Percentiles rank a stretch among this genome's conserved stretches.
Evolutionary conservation across 2,113 vertebrate species (phyloP).

Genomic region (Amazona vittata): DNA sequence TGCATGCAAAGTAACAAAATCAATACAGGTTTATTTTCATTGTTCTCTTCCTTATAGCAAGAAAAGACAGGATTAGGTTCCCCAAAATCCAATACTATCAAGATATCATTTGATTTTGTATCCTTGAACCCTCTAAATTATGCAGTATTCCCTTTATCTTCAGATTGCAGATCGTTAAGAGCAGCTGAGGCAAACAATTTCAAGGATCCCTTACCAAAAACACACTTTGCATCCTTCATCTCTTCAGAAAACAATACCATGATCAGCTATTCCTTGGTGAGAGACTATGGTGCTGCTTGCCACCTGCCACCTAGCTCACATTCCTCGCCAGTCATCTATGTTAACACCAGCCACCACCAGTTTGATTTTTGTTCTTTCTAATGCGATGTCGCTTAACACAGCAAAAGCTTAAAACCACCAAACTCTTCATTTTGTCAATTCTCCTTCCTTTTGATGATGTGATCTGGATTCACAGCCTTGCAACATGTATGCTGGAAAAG

Average conservation of each 20-base stretch:
- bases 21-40: neutral
- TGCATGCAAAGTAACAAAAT: neutral
- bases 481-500: neutral
- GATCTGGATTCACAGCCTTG: neutral
- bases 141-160: neutral
- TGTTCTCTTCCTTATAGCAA: neutral
- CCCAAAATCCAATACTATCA: neutral
- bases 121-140: rapidly evolving
- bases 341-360: neutral
- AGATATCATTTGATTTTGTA: neutral
- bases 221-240: neutral
- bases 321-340: neutral
- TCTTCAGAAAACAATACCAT: neutral
- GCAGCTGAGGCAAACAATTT: neutral
- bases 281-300: neutral
- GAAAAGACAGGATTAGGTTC: neutral
- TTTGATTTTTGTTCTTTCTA: neutral
- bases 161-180: neutral
- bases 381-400: neutral
- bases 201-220: neutral
- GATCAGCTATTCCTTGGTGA: neutral
- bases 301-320: neutral
- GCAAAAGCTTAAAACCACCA: neutral
- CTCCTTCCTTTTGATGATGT: neutral
- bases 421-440: neutral